phyloP scores from a whole-genome alignment of 1,140 invertebrate species.

The Anoplolepis gracilipes region DNA sequence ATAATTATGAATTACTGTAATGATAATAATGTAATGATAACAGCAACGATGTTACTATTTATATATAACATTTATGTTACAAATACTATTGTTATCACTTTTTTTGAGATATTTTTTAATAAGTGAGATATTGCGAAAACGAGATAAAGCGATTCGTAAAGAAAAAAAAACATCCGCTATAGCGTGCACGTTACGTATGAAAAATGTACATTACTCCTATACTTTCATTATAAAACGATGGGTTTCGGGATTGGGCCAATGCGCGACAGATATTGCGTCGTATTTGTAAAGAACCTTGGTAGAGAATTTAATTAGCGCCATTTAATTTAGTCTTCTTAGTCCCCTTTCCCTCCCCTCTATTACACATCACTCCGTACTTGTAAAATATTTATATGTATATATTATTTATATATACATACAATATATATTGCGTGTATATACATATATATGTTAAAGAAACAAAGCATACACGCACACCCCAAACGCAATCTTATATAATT shows the following conservation, averaged over 20 bases:
- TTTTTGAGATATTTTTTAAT: slow-evolving; percentile 69
- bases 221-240: slow-evolving; percentile 6
- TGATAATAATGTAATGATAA: slow-evolving; percentile 57
- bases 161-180: background rate
- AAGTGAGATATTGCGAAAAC: slow-evolving; percentile 47
- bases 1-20: slow-evolving; percentile 28
- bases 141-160: slow-evolving; percentile 17
- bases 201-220: slow-evolving; percentile 62
- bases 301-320: slow-evolving; percentile 63
- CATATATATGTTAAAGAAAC: slow-evolving; percentile 22
- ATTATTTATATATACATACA: slow-evolving; percentile 55
- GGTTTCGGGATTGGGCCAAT: slow-evolving; percentile 10
- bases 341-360: background rate
- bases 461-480: slow-evolving; percentile 58
- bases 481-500: slow-evolving; percentile 61
- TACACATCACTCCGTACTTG: slow-evolving; percentile 63
- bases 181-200: background rate
- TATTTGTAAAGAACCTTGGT: slow-evolving; percentile 53
- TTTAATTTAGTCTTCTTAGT: slow-evolving; percentile 69
- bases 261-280: slow-evolving; percentile 42
- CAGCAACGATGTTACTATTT: slow-evolving; percentile 70
- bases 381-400: slow-evolving; percentile 76
- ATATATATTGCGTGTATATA: slow-evolving; percentile 63
- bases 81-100: slow-evolving; percentile 65
- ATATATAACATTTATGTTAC: slow-evolving; percentile 44